Evolutionary conservation across 2,888 invertebrate genomes (phyloP).

Genomic region (Anarsia innoxiella): DNA sequence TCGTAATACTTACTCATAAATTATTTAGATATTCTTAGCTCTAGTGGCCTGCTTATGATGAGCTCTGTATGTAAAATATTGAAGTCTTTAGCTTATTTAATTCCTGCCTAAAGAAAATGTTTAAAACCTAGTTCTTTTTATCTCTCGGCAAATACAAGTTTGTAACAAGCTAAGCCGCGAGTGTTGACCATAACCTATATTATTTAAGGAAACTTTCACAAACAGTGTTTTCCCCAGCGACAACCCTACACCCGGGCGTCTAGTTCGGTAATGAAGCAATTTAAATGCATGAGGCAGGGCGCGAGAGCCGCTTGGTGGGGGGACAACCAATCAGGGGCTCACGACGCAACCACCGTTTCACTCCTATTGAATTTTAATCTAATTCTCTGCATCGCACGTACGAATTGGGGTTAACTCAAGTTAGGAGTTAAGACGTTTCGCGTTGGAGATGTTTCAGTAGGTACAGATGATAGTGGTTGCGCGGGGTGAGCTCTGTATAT

Average conservation of each 20-base stretch:
- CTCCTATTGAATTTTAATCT: slow-evolving; percentile 14
- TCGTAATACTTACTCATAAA: no score
- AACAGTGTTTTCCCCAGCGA: slow-evolving; percentile 43
- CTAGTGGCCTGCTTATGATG: no score
- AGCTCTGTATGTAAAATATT: no score
- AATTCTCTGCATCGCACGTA: slow-evolving; percentile 13
- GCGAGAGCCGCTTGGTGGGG: slow-evolving; percentile 68
- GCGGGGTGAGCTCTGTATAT: slow-evolving; percentile 70
- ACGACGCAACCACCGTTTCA: slow-evolving; percentile 27
- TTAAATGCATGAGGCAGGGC: slow-evolving; percentile 77
- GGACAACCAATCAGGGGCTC: slow-evolving; percentile 31
- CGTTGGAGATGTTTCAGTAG: slow-evolving; percentile 33
- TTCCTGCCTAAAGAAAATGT: no score
- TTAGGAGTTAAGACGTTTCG: slow-evolving; percentile 19
- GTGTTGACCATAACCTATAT: slow-evolving; percentile 10
- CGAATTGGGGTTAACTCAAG: background rate
- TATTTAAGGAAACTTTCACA: slow-evolving; percentile 27
- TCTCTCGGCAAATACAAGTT: no score
- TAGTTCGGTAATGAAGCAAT: slow-evolving; percentile 76
- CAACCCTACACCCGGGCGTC: slow-evolving; percentile 67
- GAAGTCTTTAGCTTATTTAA: no score
- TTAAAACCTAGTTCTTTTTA: no score
- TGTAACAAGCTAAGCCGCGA: background rate
- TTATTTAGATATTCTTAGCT: no score
- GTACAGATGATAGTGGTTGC: slow-evolving; percentile 71